Conservation (phyloP, 2,888 invertebrate genomes). For the Serrognathus titanus region DNA sequence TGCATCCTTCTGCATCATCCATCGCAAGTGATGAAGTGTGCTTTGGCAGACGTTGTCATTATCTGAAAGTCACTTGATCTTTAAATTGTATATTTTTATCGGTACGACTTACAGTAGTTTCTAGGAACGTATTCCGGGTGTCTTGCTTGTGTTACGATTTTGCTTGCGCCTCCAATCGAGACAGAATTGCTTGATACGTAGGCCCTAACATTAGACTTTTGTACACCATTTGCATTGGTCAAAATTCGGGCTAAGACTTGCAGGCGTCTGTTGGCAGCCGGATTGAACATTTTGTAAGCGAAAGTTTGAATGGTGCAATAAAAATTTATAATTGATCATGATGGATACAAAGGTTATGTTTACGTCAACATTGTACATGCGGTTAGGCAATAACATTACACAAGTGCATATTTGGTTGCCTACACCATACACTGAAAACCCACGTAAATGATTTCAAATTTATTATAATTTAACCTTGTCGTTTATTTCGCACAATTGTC, state of each 20-base stretch:
- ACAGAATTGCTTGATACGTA: constrained; percentile 56
- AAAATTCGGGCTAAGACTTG: constrained; percentile 34
- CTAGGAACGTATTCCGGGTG: constrained; percentile 80
- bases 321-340: background rate
- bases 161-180: constrained; percentile 72
- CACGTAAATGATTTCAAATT: no score
- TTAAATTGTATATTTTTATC: constrained; percentile 1
- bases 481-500: no score
- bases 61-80: constrained; percentile 45
- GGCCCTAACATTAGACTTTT: constrained; percentile 32
- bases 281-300: no score
- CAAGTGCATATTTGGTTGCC: no score
- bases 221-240: constrained; percentile 26
- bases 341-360: constrained; percentile 32
- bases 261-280: constrained; percentile 29
- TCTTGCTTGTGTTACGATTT: constrained; percentile 60
- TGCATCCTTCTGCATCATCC: constrained; percentile 95
- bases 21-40: constrained; percentile 76
- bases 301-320: no score
- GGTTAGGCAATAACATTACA: no score
- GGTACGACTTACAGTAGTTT: constrained; percentile 67
- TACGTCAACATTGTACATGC: constrained; percentile 21
- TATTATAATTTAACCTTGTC: no score
- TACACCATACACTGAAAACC: no score
- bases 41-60: constrained; percentile 64